Percentiles rank a stretch among this genome's conserved stretches.
These are phyloP conservation scores for Carlito syrichta DNA, from an alignment of 2,113 vertebrate species.

Conservation along the genomic window DNA sequence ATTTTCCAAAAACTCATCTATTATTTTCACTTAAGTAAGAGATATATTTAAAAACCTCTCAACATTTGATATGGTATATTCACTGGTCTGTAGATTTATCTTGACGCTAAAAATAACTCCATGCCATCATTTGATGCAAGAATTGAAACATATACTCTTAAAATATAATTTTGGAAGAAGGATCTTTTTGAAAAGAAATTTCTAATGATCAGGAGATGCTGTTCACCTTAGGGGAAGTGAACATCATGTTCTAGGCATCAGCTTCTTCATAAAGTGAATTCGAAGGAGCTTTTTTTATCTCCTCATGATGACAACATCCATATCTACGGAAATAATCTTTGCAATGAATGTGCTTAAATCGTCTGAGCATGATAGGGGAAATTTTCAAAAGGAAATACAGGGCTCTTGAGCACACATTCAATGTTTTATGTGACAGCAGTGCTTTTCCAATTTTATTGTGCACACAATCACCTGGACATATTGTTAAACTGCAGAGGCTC, in stretches of 20 bases:
- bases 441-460: neutral
- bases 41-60: conserved; percentile 52
- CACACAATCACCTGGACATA: neutral
- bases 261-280: conserved; percentile 2
- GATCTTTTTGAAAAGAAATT: conserved; percentile 41
- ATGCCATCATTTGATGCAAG: conserved; percentile 28
- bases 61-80: conserved; percentile 3
- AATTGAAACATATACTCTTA: conserved; percentile 14
- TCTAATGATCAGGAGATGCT: neutral
- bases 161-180: conserved; percentile 32
- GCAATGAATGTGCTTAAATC: conserved; percentile 15
- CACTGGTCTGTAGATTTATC: conserved; percentile 4
- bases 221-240: neutral
- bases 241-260: neutral
- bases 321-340: conserved; percentile 1
- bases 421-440: neutral
- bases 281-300: conserved; percentile 16
- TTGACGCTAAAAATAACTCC: conserved; percentile 46
- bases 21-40: conserved; percentile 56
- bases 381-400: neutral
- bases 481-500: neutral
- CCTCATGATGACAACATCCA: neutral
- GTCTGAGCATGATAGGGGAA: conserved; percentile 30
- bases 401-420: neutral
- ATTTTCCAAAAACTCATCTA: conserved; percentile 32